Conservation (phyloP, 2,888 invertebrate genomes). For the Pandemis cinnamomeana region DNA sequence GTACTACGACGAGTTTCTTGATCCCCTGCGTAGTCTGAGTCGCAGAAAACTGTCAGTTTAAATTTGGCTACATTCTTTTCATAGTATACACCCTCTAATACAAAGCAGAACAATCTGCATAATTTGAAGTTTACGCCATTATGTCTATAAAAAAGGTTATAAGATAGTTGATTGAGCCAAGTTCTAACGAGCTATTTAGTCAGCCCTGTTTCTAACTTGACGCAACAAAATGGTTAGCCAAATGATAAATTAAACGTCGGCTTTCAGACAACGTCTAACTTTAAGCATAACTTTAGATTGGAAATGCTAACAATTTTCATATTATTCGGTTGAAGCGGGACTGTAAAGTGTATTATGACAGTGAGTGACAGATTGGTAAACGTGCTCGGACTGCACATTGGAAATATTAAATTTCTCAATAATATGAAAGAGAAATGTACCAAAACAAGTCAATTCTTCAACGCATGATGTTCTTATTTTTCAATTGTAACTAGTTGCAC, state of each 20-base stretch:
- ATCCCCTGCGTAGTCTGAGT: no score
- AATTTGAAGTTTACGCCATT: background rate
- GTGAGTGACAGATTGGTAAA: conserved; percentile 18
- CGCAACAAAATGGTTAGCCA: background rate
- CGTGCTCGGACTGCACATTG: background rate
- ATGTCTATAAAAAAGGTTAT: background rate
- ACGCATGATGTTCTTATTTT: no score
- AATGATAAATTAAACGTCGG: conserved; percentile 17
- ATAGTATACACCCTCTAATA: no score
- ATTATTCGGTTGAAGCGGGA: conserved; percentile 3
- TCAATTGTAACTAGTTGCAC: background rate
- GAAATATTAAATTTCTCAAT: background rate
- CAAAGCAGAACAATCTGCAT: no score
- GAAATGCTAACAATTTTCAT: conserved; percentile 13
- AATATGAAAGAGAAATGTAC: background rate
- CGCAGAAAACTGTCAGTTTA: no score
- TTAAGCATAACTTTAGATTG: conserved; percentile 17
- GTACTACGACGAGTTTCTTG: no score
- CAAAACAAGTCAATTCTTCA: background rate
- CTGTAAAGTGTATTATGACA: conserved; percentile 12
- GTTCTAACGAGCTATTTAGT: background rate
- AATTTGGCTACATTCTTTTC: no score
- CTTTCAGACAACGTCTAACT: conserved; percentile 7
- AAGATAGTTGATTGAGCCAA: background rate
- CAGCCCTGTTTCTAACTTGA: background rate